These are phyloP conservation scores for Halcyon leucocephala DNA, from an alignment of 2,797 vertebrate species.

Conservation along the genomic window DNA sequence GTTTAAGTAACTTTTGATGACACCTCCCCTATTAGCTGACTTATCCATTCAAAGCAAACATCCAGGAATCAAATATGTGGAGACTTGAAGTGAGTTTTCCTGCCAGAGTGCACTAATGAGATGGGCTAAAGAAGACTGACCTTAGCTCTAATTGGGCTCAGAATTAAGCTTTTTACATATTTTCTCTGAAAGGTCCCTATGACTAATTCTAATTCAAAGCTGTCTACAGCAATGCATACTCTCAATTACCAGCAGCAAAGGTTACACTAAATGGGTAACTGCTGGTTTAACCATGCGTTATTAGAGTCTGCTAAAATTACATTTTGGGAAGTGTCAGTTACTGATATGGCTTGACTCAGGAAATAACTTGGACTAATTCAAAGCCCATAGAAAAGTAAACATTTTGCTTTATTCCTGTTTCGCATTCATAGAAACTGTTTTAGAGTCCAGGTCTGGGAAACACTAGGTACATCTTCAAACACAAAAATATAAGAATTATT, in stretches of 20 bases:
- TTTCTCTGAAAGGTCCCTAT: conserved; percentile 28
- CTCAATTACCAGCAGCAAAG: conserved; percentile 44
- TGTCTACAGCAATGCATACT: conserved; percentile 14
- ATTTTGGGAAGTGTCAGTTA: background rate
- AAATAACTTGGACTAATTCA: background rate
- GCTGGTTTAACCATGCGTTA: conserved; percentile 14
- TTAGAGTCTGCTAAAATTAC: background rate
- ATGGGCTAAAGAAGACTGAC: conserved; percentile 37
- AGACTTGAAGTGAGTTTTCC: background rate
- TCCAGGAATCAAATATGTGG: background rate
- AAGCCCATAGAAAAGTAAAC: background rate
- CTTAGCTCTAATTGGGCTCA: conserved; percentile 39
- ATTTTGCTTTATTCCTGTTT: background rate
- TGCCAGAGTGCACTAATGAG: conserved; percentile 25
- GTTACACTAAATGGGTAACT: conserved; percentile 28
- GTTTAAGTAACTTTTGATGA: background rate
- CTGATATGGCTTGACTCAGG: background rate
- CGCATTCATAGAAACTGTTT: background rate
- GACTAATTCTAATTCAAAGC: conserved; percentile 38
- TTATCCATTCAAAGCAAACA: conserved; percentile 16
- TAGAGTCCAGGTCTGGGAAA: background rate
- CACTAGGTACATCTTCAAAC: background rate
- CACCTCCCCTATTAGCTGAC: background rate
- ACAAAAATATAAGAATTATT: background rate
- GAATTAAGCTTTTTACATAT: conserved; percentile 21